These are phyloP conservation scores for Heliocidaris erythrogramma DNA, from an alignment of 35 echinoderm and acorn worm species.

Conservation along the genomic window DNA sequence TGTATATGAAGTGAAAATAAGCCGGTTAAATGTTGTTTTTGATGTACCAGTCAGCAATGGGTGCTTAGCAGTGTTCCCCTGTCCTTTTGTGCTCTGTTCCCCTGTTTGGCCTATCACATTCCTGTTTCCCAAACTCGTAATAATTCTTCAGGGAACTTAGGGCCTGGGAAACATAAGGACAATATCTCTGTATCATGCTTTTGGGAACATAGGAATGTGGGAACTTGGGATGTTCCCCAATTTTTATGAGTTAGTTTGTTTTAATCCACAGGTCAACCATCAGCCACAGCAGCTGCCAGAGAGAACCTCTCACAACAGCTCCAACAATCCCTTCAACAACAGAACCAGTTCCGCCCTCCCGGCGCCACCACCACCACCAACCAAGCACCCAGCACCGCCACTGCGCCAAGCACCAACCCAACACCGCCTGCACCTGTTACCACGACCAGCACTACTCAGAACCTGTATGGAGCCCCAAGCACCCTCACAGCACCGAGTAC, in stretches of 20 bases:
- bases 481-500: conserved; percentile 8
- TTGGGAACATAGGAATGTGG: background rate
- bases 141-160: background rate
- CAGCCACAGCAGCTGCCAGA: conserved; percentile 74
- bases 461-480: background rate
- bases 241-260: background rate
- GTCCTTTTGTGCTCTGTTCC: background rate
- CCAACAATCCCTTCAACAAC: conserved; percentile 75
- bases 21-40: background rate
- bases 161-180: background rate
- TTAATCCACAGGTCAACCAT: conserved; percentile 46
- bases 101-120: background rate
- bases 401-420: conserved; percentile 26
- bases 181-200: background rate
- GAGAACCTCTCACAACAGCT: conserved; percentile 82
- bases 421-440: conserved; percentile 50
- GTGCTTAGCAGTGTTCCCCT: background rate
- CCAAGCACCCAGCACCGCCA: conserved; percentile 39
- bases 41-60: background rate
- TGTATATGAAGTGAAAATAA: background rate
- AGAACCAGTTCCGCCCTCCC: conserved; percentile 46
- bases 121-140: too few species aligned
- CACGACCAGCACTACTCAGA: background rate
- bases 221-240: background rate
- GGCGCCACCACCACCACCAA: conserved; percentile 48